These are phyloP conservation scores for Laodelphax striatellus DNA, from an alignment of 1,140 invertebrate genomes.

Conservation along the genomic window DNA sequence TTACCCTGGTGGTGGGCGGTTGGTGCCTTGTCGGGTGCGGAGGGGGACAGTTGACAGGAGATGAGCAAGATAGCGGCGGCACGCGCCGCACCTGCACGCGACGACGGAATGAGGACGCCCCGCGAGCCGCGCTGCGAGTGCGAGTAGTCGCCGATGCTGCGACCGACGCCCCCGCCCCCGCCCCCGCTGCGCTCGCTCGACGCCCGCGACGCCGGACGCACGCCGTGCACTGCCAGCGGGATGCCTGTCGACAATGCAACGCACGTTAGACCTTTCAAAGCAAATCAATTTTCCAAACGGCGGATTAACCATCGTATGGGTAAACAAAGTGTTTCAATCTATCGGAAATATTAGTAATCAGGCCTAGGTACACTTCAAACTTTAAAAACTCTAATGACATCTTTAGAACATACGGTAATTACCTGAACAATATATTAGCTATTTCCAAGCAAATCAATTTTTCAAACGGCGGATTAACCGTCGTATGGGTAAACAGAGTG, in stretches of 20 bases:
- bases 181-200: slow-evolving; percentile 31
- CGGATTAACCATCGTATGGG: too few relatives aligned
- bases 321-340: too few relatives aligned
- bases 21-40: slow-evolving; percentile 39
- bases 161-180: neutral
- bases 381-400: too few relatives aligned
- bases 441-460: too few relatives aligned
- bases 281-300: too few relatives aligned
- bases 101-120: slow-evolving; percentile 53
- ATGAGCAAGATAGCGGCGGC: slow-evolving; percentile 82
- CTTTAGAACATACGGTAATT: too few relatives aligned
- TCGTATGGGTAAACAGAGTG: too few relatives aligned
- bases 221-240: slow-evolving; percentile 45
- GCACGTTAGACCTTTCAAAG: too few relatives aligned
- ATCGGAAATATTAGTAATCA: too few relatives aligned
- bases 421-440: too few relatives aligned
- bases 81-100: slow-evolving; percentile 76
- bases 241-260: slow-evolving; percentile 35
- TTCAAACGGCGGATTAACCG: too few relatives aligned
- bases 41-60: slow-evolving; percentile 58
- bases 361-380: too few relatives aligned
- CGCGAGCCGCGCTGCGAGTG: slow-evolving; percentile 43
- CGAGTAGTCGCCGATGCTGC: neutral
- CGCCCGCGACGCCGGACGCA: slow-evolving; percentile 49
- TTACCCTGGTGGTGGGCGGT: slow-evolving; percentile 30